These are phyloP conservation scores for Patella ulyssiponensis DNA, from an alignment of 2,888 invertebrate genomes.

Conservation along the genomic window DNA sequence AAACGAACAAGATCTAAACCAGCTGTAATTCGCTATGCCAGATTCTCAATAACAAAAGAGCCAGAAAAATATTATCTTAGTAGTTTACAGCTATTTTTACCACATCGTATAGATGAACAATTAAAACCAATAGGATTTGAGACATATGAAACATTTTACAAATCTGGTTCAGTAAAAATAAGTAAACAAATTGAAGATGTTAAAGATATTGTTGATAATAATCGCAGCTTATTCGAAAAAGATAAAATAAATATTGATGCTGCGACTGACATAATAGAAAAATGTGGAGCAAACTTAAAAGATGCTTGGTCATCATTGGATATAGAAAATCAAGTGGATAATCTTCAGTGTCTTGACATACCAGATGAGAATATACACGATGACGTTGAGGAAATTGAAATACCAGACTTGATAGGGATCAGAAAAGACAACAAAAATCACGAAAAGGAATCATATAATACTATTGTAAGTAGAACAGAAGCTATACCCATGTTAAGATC, in stretches of 20 bases:
- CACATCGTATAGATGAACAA: slow-evolving; percentile 5
- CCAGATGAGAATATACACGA: background rate
- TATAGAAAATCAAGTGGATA: slow-evolving; percentile 8
- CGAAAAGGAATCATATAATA: background rate
- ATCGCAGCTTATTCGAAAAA: background rate
- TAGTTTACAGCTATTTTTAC: slow-evolving; percentile 13
- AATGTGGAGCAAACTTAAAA: background rate
- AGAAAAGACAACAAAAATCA: background rate
- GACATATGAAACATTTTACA: slow-evolving; percentile 6
- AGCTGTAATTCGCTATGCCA: slow-evolving; percentile 8
- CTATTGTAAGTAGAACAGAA: background rate
- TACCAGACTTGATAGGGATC: background rate
- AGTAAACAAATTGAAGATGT: background rate
- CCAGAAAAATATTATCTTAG: slow-evolving; percentile 17
- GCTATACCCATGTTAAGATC: slow-evolving; percentile 10
- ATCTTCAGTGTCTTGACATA: background rate
- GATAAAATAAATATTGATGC: background rate
- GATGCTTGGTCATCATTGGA: slow-evolving; percentile 16
- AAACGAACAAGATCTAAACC: slow-evolving; percentile 3
- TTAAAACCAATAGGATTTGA: slow-evolving; percentile 5
- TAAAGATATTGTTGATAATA: slow-evolving; percentile 4
- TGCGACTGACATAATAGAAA: background rate
- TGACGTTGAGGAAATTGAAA: background rate
- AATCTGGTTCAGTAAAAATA: background rate
- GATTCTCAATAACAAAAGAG: background rate